Percentiles rank a stretch among this genome's conserved stretches.
Conservation (phyloP, 1,140 invertebrate genomes). For the Drosophila tsacasi region DNA sequence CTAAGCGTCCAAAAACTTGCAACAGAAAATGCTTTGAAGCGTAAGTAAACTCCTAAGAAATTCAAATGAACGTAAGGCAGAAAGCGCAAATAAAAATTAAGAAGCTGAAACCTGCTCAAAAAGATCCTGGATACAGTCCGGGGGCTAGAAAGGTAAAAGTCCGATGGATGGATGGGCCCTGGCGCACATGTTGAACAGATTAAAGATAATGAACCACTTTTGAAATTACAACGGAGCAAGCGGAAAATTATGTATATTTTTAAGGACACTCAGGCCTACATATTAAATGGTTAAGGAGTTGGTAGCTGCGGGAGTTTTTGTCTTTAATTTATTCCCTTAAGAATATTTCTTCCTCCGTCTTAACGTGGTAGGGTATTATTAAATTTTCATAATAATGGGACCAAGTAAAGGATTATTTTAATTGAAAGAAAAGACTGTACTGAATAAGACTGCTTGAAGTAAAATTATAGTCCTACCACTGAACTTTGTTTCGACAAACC, state of each 20-base stretch:
- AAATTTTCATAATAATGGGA: no score
- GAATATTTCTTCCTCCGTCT: background rate
- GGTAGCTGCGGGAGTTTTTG: background rate
- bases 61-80: conserved; percentile 76
- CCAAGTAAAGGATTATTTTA: no score
- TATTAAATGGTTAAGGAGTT: background rate
- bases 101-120: conserved; percentile 45
- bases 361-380: background rate
- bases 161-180: conserved; percentile 5
- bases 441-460: no score
- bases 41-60: conserved; percentile 80
- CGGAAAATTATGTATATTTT: conserved; percentile 1
- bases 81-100: conserved; percentile 37
- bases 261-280: background rate
- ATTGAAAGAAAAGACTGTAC: no score
- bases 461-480: no score
- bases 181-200: conserved; percentile 6
- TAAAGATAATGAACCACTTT: conserved; percentile 12
- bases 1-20: conserved; percentile 81
- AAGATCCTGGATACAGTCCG: conserved; percentile 25
- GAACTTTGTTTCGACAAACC: no score
- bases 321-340: background rate
- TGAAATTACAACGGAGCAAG: conserved; percentile 1
- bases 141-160: conserved; percentile 69
- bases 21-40: conserved; percentile 74